Conservation (phyloP, 2,888 invertebrate genomes). For the Phymatocera aterrima region DNA sequence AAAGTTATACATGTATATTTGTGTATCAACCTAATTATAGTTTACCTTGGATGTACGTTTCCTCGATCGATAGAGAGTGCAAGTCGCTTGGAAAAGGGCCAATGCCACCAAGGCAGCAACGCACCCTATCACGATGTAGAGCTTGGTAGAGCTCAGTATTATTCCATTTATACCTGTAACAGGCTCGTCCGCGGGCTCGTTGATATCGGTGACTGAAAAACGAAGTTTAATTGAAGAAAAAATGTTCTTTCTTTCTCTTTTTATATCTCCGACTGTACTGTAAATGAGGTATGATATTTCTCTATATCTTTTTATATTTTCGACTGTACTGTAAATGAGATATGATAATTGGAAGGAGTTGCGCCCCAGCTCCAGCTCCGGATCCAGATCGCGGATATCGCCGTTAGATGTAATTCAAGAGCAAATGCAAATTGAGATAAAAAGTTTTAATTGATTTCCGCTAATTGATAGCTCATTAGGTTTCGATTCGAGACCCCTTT, state of each 20-base stretch:
- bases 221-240: neutral
- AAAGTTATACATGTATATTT: neutral
- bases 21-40: neutral
- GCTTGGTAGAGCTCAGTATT: constrained; percentile 84
- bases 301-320: neutral
- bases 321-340: neutral
- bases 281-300: neutral
- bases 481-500: neutral
- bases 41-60: constrained; percentile 81
- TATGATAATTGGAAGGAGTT: neutral
- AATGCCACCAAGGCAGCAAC: constrained; percentile 87
- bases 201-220: constrained; percentile 75
- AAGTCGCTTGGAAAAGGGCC: constrained; percentile 88
- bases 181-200: constrained; percentile 59
- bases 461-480: neutral
- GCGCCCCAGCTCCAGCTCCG: too few relatives aligned
- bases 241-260: neutral
- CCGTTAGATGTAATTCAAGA: neutral
- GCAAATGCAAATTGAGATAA: constrained; percentile 28
- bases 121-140: constrained; percentile 90
- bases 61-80: constrained; percentile 85
- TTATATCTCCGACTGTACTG: neutral
- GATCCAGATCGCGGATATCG: neutral
- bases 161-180: constrained; percentile 63
- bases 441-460: constrained; percentile 24